Percentiles rank a stretch among this genome's conserved stretches.
Conservation (phyloP, 1,140 invertebrate species). For the Pogonomyrmex barbatus region DNA sequence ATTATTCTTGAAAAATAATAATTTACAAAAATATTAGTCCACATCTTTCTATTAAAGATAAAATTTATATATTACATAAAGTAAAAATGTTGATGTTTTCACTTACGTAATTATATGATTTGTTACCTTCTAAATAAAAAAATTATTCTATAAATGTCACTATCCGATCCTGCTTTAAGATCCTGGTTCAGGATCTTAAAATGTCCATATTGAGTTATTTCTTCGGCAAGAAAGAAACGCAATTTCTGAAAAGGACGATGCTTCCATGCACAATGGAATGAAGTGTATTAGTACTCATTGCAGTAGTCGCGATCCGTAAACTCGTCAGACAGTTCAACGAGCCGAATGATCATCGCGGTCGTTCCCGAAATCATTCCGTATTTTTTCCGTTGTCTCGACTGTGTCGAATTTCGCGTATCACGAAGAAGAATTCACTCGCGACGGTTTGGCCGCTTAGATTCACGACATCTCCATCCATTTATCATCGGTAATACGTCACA, state of each 20-base stretch:
- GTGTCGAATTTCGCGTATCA: constrained; percentile 64
- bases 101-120: background rate
- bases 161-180: background rate
- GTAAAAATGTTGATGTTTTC: background rate
- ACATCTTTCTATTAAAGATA: background rate
- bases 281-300: constrained; percentile 12
- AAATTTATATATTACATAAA: background rate
- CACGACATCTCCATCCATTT: background rate
- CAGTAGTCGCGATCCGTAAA: constrained; percentile 32
- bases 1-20: background rate
- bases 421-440: constrained; percentile 34
- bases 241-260: constrained; percentile 7
- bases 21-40: background rate
- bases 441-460: constrained; percentile 47
- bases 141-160: background rate
- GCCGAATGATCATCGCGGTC: constrained; percentile 77
- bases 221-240: constrained; percentile 18
- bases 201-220: constrained; percentile 5
- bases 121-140: background rate
- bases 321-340: constrained; percentile 76
- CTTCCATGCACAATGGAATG: background rate
- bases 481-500: constrained; percentile 27
- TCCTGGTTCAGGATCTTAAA: background rate
- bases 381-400: constrained; percentile 44
- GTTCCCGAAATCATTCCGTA: constrained; percentile 72